Evolutionary conservation across 2,888 invertebrate genomes (phyloP).

Genomic region (Erebia epiphron): DNA sequence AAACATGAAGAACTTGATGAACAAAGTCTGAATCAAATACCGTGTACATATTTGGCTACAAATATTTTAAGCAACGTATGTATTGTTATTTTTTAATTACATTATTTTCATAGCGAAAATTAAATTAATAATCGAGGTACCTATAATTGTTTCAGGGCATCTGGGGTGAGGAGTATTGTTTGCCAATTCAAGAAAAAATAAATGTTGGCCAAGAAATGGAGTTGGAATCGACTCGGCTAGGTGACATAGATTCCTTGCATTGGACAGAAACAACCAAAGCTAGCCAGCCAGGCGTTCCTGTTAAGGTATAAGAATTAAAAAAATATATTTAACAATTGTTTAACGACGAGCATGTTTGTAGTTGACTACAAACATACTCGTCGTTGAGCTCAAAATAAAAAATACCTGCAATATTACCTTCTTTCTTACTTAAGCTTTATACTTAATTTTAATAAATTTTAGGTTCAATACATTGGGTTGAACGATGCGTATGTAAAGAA

Average conservation of each 20-base stretch:
- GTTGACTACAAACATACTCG: too few relatives aligned
- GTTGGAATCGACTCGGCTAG: slow-evolving; percentile 45
- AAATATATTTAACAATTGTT: too few relatives aligned
- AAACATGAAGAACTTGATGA: slow-evolving; percentile 48
- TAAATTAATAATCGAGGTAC: not conserved
- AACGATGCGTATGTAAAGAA: slow-evolving; percentile 49
- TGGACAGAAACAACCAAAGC: slow-evolving; percentile 51
- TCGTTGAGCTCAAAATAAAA: too few relatives aligned
- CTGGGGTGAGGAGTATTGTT: slow-evolving; percentile 52
- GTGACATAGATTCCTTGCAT: slow-evolving; percentile 52
- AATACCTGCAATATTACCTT: too few relatives aligned
- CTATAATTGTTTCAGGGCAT: slow-evolving; percentile 43
- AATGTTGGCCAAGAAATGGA: slow-evolving; percentile 32
- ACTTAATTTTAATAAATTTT: slow-evolving; percentile 40
- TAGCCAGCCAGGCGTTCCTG: slow-evolving; percentile 45
- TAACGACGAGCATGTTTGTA: too few relatives aligned
- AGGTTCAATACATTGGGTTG: slow-evolving; percentile 58
- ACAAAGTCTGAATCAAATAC: slow-evolving; percentile 47
- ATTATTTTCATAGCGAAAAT: not conserved
- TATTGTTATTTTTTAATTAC: too few relatives aligned
- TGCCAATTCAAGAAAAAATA: slow-evolving; percentile 42
- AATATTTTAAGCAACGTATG: slow-evolving; percentile 38
- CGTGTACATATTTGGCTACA: slow-evolving; percentile 50
- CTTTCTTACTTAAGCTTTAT: not conserved
- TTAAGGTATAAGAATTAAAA: slow-evolving; percentile 45